phyloP scores from a whole-genome alignment of 1,140 invertebrate genomes.

The Proales similis region DNA sequence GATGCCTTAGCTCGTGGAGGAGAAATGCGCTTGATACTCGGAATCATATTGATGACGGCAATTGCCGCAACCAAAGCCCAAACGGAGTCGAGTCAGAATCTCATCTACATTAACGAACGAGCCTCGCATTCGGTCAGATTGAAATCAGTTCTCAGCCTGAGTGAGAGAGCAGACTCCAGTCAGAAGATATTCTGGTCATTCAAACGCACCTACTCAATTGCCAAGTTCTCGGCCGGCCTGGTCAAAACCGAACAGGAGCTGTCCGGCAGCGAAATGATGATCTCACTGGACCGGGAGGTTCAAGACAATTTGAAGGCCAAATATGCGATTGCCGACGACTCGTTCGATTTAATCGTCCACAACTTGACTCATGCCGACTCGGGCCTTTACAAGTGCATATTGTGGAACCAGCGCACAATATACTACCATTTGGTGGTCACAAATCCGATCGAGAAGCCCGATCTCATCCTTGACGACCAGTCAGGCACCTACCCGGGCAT shows the following conservation, averaged over 20 bases:
- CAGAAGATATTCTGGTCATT: conserved; percentile 33
- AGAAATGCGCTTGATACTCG: no score
- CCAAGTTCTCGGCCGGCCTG: not conserved
- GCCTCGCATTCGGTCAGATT: no score
- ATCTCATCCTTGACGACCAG: not conserved
- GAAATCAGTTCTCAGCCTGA: no score
- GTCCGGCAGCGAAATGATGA: conserved; percentile 17
- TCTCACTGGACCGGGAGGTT: conserved; percentile 27
- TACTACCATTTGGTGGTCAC: conserved; percentile 8
- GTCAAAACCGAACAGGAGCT: not conserved
- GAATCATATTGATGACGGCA: no score
- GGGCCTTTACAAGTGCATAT: conserved; percentile 23
- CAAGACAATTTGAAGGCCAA: conserved; percentile 31
- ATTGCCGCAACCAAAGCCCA: no score
- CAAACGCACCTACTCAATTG: not conserved
- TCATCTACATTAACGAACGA: no score
- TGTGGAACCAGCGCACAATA: conserved; percentile 34
- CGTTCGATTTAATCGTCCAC: conserved; percentile 11
- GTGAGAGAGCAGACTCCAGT: no score
- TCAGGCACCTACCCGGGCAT: not conserved
- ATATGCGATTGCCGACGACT: conserved; percentile 12
- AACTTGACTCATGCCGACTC: conserved; percentile 14
- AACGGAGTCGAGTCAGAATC: no score
- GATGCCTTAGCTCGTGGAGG: no score
- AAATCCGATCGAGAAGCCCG: conserved; percentile 2